phyloP scores from a whole-genome alignment of 2,113 vertebrate species.

The Rhea pennata region DNA sequence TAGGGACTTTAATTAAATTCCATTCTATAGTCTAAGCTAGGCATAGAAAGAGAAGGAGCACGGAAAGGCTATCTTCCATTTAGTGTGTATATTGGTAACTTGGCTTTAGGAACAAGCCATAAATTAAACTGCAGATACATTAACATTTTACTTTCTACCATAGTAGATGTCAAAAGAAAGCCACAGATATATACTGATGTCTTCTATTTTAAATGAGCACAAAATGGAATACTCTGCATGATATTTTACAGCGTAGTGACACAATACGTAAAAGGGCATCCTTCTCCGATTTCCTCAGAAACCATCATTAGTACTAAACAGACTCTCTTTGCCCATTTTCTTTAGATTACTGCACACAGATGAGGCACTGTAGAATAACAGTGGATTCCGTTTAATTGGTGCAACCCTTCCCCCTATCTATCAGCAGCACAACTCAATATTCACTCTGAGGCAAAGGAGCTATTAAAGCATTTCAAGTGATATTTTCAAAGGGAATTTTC shows the following conservation, averaged over 20 bases:
- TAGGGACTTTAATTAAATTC: slow-evolving; percentile 78
- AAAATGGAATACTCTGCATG: not conserved
- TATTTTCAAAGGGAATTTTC: slow-evolving; percentile 61
- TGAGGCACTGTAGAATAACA: not conserved
- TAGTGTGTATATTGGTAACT: not conserved
- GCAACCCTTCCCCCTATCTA: not conserved
- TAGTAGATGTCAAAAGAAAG: not conserved
- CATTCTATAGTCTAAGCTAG: slow-evolving; percentile 53
- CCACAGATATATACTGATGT: not conserved
- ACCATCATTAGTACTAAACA: slow-evolving; percentile 8
- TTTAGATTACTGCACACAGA: not conserved
- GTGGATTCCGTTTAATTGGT: not conserved
- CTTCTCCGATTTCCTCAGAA: slow-evolving; percentile 1
- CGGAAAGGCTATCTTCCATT: not conserved
- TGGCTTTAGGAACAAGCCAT: not conserved
- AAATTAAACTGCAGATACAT: not conserved
- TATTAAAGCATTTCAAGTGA: slow-evolving; percentile 43
- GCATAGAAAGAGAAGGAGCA: not conserved
- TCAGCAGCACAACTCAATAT: slow-evolving; percentile 21
- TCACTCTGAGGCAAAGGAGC: slow-evolving; percentile 6
- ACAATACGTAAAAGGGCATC: not conserved
- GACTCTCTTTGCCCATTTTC: not conserved
- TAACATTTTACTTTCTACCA: not conserved
- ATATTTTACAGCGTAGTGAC: not conserved
- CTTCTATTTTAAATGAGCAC: not conserved